These are phyloP conservation scores for Nephrocerus scutellatus DNA, from an alignment of 2,888 invertebrate species.

Conservation along the genomic window DNA sequence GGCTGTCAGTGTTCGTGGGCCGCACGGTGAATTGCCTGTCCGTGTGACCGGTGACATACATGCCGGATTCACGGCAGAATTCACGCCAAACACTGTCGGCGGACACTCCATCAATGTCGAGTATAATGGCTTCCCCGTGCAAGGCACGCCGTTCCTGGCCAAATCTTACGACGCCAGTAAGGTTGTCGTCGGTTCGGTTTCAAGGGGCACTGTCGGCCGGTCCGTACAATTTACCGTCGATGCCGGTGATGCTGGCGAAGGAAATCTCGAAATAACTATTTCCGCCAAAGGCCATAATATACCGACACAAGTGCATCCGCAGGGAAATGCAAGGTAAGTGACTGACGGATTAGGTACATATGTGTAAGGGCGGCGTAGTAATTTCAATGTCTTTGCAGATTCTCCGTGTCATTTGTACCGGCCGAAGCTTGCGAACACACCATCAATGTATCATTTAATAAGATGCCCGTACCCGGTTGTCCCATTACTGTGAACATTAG, in stretches of 20 bases:
- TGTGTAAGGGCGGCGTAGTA: too few species aligned
- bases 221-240: slow-evolving; percentile 94
- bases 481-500: slow-evolving; percentile 81
- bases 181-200: slow-evolving; percentile 73
- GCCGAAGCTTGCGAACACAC: slow-evolving; percentile 90
- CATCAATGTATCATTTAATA: slow-evolving; percentile 96
- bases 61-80: slow-evolving; percentile 83
- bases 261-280: slow-evolving; percentile 94
- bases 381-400: slow-evolving; percentile 49
- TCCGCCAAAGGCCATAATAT: slow-evolving; percentile 88
- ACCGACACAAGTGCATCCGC: slow-evolving; percentile 90
- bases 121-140: slow-evolving; percentile 82
- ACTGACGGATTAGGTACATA: neutral
- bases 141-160: slow-evolving; percentile 82
- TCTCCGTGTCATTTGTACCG: slow-evolving; percentile 94
- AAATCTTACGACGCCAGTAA: slow-evolving; percentile 90
- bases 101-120: slow-evolving; percentile 85
- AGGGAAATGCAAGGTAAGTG: slow-evolving; percentile 62
- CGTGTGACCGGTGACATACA: slow-evolving; percentile 83
- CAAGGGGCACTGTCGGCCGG: slow-evolving; percentile 77
- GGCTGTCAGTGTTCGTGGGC: slow-evolving; percentile 83
- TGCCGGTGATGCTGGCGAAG: slow-evolving; percentile 94
- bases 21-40: slow-evolving; percentile 77
- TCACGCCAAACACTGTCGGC: slow-evolving; percentile 88
- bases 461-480: slow-evolving; percentile 77